phyloP scores from a whole-genome alignment of 2,113 vertebrate genomes.

The Anguilla rostrata region DNA sequence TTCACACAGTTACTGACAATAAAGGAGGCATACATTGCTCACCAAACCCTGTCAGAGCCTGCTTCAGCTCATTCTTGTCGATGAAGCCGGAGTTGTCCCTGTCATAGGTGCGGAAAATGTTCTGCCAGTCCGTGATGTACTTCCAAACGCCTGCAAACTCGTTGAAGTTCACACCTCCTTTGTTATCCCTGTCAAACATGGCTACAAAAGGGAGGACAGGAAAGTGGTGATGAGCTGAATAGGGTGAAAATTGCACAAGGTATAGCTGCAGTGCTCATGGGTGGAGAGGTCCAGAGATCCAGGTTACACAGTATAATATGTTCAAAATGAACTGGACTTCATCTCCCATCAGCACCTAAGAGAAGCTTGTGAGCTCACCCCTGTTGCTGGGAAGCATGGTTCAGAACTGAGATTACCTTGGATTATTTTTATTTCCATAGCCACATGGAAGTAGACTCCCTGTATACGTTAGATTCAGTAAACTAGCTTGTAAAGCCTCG shows the following conservation, averaged over 20 bases:
- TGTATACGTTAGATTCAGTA: neutral
- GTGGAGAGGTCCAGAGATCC: neutral
- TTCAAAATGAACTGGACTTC: neutral
- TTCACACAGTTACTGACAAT: conserved; percentile 40
- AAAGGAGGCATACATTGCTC: conserved; percentile 62
- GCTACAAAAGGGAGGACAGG: conserved; percentile 66
- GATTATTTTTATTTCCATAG: too few species aligned
- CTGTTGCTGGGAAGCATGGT: too few species aligned
- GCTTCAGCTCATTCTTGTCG: conserved; percentile 94
- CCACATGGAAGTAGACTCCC: neutral
- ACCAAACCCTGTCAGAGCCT: conserved; percentile 97
- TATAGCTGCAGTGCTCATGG: neutral
- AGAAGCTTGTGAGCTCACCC: too few species aligned
- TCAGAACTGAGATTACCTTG: too few species aligned
- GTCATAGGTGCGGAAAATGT: conserved; percentile 95
- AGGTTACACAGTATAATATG: neutral
- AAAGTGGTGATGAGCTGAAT: neutral
- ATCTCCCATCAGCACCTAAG: neutral
- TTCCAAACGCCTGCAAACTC: conserved; percentile 98
- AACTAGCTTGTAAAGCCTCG: neutral
- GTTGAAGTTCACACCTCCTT: conserved; percentile 94
- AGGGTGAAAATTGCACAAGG: neutral
- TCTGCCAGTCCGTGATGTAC: conserved; percentile 98
- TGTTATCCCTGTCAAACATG: conserved; percentile 98
- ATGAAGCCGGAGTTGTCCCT: conserved; percentile 97